Percentiles rank a stretch among this genome's conserved stretches.
phyloP scores from a whole-genome alignment of 2,797 vertebrate species.

The Neosalanx taihuensis region DNA sequence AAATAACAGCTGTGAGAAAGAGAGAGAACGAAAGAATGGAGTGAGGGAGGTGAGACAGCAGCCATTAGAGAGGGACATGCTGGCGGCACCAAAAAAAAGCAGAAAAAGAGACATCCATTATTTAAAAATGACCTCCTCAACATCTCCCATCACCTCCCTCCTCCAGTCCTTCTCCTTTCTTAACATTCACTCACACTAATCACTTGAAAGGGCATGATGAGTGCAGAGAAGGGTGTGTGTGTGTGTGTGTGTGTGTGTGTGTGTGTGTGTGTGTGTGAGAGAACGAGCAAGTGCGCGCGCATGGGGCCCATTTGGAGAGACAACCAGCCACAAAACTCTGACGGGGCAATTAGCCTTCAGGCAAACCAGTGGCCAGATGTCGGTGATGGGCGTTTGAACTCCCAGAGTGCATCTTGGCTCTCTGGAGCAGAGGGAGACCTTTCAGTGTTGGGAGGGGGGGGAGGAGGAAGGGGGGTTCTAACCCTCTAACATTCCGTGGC shows the following conservation, averaged over 20 bases:
- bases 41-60: slow-evolving; percentile 65
- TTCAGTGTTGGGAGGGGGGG: neutral
- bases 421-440: neutral
- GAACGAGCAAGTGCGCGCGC: neutral
- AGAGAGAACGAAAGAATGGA: slow-evolving; percentile 56
- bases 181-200: slow-evolving; percentile 71
- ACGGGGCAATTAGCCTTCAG: slow-evolving; percentile 60
- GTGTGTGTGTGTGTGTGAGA: slow-evolving; percentile 24
- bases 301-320: slow-evolving; percentile 16
- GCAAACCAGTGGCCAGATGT: slow-evolving; percentile 46
- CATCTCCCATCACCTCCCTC: slow-evolving; percentile 35
- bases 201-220: slow-evolving; percentile 69
- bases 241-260: slow-evolving; percentile 23
- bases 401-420: slow-evolving; percentile 4
- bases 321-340: slow-evolving; percentile 3
- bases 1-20: slow-evolving; percentile 34
- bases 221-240: slow-evolving; percentile 40
- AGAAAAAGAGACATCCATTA: slow-evolving; percentile 63
- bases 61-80: neutral
- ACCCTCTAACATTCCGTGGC: neutral
- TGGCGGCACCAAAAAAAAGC: neutral
- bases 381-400: slow-evolving; percentile 38
- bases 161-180: slow-evolving; percentile 35
- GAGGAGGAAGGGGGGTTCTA: neutral
- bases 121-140: slow-evolving; percentile 47